Evolutionary conservation across 2,113 vertebrate species (phyloP), one percentile per base, ranked within the genome.

Genomic region (Neolamprologus longior): DNA sequence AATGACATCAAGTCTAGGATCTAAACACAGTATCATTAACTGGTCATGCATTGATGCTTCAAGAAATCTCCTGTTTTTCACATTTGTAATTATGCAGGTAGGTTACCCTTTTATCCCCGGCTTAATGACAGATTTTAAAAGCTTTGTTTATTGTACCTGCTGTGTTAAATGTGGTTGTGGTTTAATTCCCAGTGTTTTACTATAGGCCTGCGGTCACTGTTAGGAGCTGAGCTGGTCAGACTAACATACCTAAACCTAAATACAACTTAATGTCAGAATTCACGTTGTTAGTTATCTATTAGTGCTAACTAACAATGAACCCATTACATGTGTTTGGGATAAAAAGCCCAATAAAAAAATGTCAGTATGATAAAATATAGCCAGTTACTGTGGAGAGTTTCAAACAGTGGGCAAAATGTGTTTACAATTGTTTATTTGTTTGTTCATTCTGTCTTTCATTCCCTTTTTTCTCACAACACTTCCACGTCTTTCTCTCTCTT

Each of bases 131-230:
- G 58, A 8, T 91, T 90, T 90, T 55, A 91, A 89, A 92, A 87
- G 89, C 91, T 90, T 95, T 96, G 94, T 96, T 97, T 96, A 95
- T 93, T 93, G 86, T 96, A 96, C 95, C 95, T 96, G 95, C 95
- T 94, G 95, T 91, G 94, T 93, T 95, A 94, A 94, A 94, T 93
- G 52, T 90, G 85, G 91, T 89, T 94, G 94, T 84, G 94, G 94
- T 95, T 93, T 88, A 92, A 92, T 94, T 92, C 92, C 91, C 6
- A 79, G 91, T 90, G 92, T 93, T 95, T 96, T 88, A 95, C 96
- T 94, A 73, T 87, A 31, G 88, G 86, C 83, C 28, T 96, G 95
- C 7, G 90, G 96, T 94, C 87, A 88, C 81, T 82, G 78, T 93
- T 90, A 86, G 78, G 87, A 88, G 80, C 85, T 82, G 53, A 82